Evolutionary conservation across 1,140 invertebrate species (phyloP).

Genomic region (Trachelipus rathkii): DNA sequence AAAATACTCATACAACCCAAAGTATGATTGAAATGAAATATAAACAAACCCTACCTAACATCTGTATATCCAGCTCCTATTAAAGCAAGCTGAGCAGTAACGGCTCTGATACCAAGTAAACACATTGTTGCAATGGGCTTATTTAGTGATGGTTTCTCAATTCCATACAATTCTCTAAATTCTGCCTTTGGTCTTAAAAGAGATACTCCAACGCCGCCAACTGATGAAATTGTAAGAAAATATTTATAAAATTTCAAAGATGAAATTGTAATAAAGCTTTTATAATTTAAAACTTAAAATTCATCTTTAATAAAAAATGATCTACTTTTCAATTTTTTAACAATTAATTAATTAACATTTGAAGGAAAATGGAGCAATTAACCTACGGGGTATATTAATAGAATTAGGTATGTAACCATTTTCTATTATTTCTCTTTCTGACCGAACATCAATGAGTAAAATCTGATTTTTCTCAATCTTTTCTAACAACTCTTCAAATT

Average conservation of each 20-base stretch:
- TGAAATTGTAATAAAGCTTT: too few relatives aligned
- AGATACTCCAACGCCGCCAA: not conserved
- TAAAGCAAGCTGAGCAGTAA: conserved; percentile 25
- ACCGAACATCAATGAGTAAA: not conserved
- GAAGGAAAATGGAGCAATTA: too few relatives aligned
- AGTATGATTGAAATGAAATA: too few relatives aligned
- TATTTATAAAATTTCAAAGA: too few relatives aligned
- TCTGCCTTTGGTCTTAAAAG: conserved; percentile 49
- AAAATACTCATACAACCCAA: too few relatives aligned
- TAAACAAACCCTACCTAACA: conserved; percentile 9
- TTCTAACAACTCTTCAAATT: not conserved
- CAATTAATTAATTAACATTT: too few relatives aligned
- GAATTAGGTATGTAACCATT: not conserved
- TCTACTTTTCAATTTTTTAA: too few relatives aligned
- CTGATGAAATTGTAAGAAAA: too few relatives aligned
- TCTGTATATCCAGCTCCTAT: conserved; percentile 28
- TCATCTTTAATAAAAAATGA: too few relatives aligned
- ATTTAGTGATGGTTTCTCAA: conserved; percentile 5
- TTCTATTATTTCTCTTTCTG: not conserved
- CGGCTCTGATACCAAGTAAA: conserved; percentile 16
- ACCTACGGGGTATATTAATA: not conserved
- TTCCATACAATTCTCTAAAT: conserved; percentile 16
- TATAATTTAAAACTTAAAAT: too few relatives aligned
- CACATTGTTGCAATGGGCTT: conserved; percentile 25
- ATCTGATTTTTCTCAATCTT: not conserved